phyloP scores from a whole-genome alignment of 2,113 vertebrate genomes.

The Pluvialis apricaria region DNA sequence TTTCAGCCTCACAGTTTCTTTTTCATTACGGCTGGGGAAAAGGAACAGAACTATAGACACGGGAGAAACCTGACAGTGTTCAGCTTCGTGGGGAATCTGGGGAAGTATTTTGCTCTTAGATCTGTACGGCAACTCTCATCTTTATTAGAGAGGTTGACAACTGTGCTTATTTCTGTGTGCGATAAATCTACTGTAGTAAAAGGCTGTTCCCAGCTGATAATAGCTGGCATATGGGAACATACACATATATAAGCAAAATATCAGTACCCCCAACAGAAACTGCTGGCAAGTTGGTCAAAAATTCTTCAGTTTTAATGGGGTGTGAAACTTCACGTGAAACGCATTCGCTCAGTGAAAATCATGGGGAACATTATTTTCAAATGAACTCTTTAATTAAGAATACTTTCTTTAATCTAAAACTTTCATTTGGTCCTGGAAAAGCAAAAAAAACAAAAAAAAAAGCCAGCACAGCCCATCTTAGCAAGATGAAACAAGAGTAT shows the following conservation, averaged over 20 bases:
- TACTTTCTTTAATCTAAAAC: not conserved
- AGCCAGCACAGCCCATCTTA: not conserved
- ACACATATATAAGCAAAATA: not conserved
- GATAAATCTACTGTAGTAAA: conserved; percentile 1
- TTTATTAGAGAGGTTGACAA: conserved; percentile 28
- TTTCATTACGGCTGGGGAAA: not conserved
- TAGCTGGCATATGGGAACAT: not conserved
- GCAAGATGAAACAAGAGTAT: not conserved
- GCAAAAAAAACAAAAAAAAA: not conserved
- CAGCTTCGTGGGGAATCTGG: not conserved
- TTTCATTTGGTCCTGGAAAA: not conserved
- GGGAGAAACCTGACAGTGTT: not conserved
- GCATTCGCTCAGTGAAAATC: not conserved
- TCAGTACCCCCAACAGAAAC: not conserved
- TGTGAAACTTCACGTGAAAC: not conserved
- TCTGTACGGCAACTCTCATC: not conserved
- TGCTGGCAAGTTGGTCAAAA: not conserved
- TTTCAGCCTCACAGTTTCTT: not conserved
- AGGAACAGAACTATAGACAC: not conserved
- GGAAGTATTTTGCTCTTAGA: not conserved
- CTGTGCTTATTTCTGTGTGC: not conserved
- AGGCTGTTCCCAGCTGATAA: not conserved
- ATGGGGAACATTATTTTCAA: not conserved
- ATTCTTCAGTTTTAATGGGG: not conserved
- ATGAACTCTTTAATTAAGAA: not conserved